phyloP scores from a whole-genome alignment of 2,888 invertebrate genomes.

The Macrosoma leucophasiata region DNA sequence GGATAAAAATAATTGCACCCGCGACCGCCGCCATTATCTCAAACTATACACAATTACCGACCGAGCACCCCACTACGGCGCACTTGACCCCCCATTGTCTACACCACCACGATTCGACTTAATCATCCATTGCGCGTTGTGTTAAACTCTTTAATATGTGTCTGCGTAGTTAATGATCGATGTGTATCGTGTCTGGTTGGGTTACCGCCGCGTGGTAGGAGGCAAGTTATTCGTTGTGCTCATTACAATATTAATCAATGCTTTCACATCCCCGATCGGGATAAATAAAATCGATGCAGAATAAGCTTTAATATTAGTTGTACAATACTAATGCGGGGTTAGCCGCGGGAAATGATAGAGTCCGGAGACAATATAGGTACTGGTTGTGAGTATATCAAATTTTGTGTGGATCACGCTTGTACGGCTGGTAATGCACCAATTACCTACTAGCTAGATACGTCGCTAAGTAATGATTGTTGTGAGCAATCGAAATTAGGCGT shows the following conservation, averaged over 20 bases:
- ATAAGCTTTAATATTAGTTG: slow-evolving; percentile 48
- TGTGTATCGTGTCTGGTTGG: too few species aligned
- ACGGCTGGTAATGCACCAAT: too few species aligned
- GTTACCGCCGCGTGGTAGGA: too few species aligned
- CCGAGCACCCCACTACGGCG: slow-evolving; percentile 32
- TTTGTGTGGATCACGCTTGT: slow-evolving; percentile 20
- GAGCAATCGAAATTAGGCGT: too few species aligned
- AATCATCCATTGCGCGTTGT: too few species aligned
- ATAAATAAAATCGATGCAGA: slow-evolving; percentile 47
- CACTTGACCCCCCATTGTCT: slow-evolving; percentile 5
- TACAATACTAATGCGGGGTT: slow-evolving; percentile 46
- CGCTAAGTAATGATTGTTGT: too few species aligned
- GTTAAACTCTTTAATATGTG: too few species aligned
- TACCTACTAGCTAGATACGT: background rate
- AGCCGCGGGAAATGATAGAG: slow-evolving; percentile 39
- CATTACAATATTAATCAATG: slow-evolving; percentile 71
- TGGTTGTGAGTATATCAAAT: slow-evolving; percentile 15
- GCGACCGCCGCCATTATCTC: slow-evolving; percentile 49
- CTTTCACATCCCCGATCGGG: slow-evolving; percentile 45
- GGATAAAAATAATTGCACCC: slow-evolving; percentile 62
- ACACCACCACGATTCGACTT: too few species aligned
- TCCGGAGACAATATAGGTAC: slow-evolving; percentile 26
- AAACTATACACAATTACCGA: slow-evolving; percentile 63
- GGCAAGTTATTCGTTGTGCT: slow-evolving; percentile 44
- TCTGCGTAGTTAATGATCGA: background rate